Evolutionary conservation across 2,888 invertebrate species (phyloP).

Genomic region (Thymelicus lineola): DNA sequence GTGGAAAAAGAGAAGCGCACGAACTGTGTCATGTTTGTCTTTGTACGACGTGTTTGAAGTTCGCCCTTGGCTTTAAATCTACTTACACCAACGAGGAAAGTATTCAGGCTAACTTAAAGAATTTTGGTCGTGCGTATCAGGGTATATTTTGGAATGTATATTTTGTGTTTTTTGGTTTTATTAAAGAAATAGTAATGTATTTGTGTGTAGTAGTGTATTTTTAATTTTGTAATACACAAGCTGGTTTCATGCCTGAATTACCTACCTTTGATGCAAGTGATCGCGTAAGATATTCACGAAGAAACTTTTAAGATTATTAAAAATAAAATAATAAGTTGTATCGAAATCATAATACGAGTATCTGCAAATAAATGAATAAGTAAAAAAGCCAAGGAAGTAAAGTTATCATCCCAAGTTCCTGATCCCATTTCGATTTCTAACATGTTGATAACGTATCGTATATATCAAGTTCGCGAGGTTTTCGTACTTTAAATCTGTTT

Average conservation of each 20-base stretch:
- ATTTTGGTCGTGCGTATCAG: not conserved
- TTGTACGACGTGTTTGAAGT: slow-evolving; percentile 5
- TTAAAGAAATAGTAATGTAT: no score
- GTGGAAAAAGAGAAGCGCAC: not conserved
- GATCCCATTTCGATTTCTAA: not conserved
- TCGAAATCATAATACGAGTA: no score
- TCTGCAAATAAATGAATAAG: no score
- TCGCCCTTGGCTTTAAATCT: slow-evolving; percentile 8
- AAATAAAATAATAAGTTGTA: no score
- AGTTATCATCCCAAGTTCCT: not conserved
- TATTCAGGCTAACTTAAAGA: not conserved
- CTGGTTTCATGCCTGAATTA: no score
- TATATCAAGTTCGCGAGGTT: not conserved
- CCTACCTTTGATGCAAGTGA: no score
- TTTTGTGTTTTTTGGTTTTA: no score
- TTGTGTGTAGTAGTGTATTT: no score
- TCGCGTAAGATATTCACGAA: no score
- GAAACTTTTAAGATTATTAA: no score
- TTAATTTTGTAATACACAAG: no score
- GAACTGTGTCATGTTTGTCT: slow-evolving; percentile 6
- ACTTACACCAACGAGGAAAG: not conserved
- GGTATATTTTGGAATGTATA: no score
- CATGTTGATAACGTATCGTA: not conserved
- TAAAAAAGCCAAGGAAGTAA: not conserved
- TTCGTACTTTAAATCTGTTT: not conserved